phyloP scores from a whole-genome alignment of 2,888 invertebrate species.

The Leucophenga maculata region DNA sequence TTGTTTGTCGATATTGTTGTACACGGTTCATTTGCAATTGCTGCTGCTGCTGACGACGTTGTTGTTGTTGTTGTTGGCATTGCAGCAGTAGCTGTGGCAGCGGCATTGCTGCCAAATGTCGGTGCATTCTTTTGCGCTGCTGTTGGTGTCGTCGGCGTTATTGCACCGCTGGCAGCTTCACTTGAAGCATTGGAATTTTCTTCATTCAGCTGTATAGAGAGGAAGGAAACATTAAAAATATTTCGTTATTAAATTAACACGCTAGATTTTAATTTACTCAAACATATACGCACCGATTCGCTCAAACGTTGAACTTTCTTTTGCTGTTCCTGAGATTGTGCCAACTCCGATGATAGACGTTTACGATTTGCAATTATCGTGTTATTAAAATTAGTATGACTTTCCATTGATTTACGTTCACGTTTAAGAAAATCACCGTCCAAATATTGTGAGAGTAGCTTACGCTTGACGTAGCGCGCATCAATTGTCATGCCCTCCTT shows the following conservation, averaged over 20 bases:
- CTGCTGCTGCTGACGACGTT: slow-evolving; percentile 41
- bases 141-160: slow-evolving; percentile 63
- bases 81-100: background rate
- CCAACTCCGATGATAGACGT: slow-evolving; percentile 69
- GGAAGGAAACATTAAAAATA: slow-evolving; percentile 17
- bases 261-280: background rate
- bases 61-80: slow-evolving; percentile 48
- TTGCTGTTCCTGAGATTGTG: slow-evolving; percentile 55
- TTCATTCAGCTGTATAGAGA: slow-evolving; percentile 59
- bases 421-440: slow-evolving; percentile 80
- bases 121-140: slow-evolving; percentile 58
- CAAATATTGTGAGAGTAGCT: slow-evolving; percentile 82
- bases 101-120: slow-evolving; percentile 45
- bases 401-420: slow-evolving; percentile 79
- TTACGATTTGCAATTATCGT: slow-evolving; percentile 68
- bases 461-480: slow-evolving; percentile 89
- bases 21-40: too few relatives aligned
- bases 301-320: slow-evolving; percentile 61
- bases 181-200: slow-evolving; percentile 71
- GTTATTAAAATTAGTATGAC: slow-evolving; percentile 69
- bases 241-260: background rate
- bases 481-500: slow-evolving; percentile 86
- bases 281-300: slow-evolving; percentile 65
- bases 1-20: too few relatives aligned
- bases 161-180: slow-evolving; percentile 50